Evolutionary conservation across 1,140 invertebrate genomes (phyloP).

Genomic region (Lepidotrigona ventralis): DNA sequence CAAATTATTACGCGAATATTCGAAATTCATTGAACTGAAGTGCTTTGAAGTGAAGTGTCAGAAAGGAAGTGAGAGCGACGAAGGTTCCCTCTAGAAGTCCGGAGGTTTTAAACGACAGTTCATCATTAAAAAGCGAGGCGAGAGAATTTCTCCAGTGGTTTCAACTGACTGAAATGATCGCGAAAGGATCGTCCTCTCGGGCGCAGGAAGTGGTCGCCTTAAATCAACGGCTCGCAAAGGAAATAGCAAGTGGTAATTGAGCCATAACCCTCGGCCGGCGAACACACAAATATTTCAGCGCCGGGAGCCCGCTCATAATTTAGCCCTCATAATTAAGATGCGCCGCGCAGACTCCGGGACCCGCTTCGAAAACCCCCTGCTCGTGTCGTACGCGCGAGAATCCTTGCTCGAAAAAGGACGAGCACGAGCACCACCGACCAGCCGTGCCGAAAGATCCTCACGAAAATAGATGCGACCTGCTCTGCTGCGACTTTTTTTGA

Average conservation of each 20-base stretch:
- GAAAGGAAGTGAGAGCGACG: not conserved
- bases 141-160: not conserved
- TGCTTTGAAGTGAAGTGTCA: not conserved
- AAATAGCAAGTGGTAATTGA: constrained; percentile 77
- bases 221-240: constrained; percentile 75
- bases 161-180: constrained; percentile 22
- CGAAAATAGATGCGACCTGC: constrained; percentile 36
- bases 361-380: constrained; percentile 35
- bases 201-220: constrained; percentile 66
- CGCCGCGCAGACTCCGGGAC: constrained; percentile 46
- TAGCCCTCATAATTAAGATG: constrained; percentile 74
- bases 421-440: constrained; percentile 10
- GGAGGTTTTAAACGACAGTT: not conserved
- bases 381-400: constrained; percentile 50
- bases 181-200: constrained; percentile 39
- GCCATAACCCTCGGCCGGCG: constrained; percentile 73
- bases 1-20: too few relatives aligned
- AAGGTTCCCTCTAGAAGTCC: not conserved
- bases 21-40: too few relatives aligned
- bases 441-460: constrained; percentile 25
- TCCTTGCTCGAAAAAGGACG: constrained; percentile 50
- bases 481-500: not conserved
- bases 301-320: constrained; percentile 72
- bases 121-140: not conserved
- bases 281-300: constrained; percentile 76